These are phyloP conservation scores for Onychomys arenicola DNA, from an alignment of 2,797 vertebrate genomes.

Conservation along the genomic window DNA sequence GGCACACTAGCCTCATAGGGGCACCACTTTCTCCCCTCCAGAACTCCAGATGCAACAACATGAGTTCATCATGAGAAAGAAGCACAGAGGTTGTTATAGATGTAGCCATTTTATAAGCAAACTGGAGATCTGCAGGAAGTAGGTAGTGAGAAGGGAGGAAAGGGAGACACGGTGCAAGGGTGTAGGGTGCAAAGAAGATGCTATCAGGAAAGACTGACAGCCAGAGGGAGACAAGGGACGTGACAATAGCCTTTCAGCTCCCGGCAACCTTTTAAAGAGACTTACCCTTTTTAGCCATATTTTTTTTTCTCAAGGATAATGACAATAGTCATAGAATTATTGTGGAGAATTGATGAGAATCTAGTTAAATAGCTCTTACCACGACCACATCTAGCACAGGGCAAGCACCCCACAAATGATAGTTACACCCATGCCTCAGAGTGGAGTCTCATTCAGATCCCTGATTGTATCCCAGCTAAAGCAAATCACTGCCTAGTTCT, in stretches of 20 bases:
- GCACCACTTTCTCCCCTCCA: constrained; percentile 82
- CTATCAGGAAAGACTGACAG: not conserved
- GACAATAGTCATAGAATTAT: not conserved
- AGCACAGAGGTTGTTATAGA: not conserved
- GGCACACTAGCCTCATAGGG: constrained; percentile 82
- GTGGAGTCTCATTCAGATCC: not conserved
- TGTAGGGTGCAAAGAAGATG: not conserved
- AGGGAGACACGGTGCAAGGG: not conserved
- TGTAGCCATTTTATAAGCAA: not conserved
- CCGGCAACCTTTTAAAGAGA: not conserved
- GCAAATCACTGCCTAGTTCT: not conserved
- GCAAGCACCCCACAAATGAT: not conserved
- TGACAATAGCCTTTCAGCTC: not conserved
- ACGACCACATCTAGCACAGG: not conserved
- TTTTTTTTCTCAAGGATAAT: not conserved
- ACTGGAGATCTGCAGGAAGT: not conserved
- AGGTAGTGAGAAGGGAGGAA: not conserved
- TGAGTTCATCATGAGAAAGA: constrained; percentile 64
- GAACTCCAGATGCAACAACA: constrained; percentile 80
- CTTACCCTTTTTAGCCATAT: not conserved
- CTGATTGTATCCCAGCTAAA: not conserved
- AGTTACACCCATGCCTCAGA: not conserved
- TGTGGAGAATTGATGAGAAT: not conserved
- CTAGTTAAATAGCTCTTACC: not conserved
- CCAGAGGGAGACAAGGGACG: accelerated